These are phyloP conservation scores for Sphaerophoria taeniata DNA, from an alignment of 2,888 invertebrate species.

Conservation along the genomic window DNA sequence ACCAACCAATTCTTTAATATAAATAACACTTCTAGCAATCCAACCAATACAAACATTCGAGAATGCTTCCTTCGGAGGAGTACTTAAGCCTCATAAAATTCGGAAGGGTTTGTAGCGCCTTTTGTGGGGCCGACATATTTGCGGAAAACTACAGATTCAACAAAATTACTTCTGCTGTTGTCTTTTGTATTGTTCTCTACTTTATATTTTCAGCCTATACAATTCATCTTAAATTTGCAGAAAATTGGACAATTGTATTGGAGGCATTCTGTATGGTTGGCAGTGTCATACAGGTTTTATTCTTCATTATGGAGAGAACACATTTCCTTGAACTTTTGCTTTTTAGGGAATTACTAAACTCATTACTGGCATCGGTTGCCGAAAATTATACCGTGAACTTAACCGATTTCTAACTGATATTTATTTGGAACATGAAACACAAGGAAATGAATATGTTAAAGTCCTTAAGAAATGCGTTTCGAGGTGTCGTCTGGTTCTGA, in stretches of 20 bases:
- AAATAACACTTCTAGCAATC: conserved; percentile 33
- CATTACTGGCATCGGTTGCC: conserved; percentile 14
- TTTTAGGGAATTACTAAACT: conserved; percentile 68
- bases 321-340: not conserved
- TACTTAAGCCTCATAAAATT: conserved; percentile 21
- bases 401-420: conserved; percentile 8
- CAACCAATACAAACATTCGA: not conserved
- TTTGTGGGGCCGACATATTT: conserved; percentile 67
- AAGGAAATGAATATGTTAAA: conserved; percentile 36
- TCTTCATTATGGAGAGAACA: not conserved
- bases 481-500: conserved; percentile 32
- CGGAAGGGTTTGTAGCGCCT: conserved; percentile 3
- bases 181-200: conserved; percentile 46
- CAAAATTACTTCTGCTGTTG: conserved; percentile 44
- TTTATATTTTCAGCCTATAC: conserved; percentile 60
- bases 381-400: not conserved
- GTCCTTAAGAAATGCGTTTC: conserved; percentile 49
- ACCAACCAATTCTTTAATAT: conserved; percentile 25
- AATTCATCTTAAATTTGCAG: conserved; percentile 34
- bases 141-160: conserved; percentile 50
- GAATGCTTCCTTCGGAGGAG: conserved; percentile 57
- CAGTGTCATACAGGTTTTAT: conserved; percentile 53
- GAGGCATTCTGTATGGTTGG: conserved; percentile 64
- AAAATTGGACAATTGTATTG: conserved; percentile 54
- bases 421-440: conserved; percentile 58